Evolutionary conservation across 1,140 invertebrate genomes (phyloP), one percentile per base, ranked within the genome.

Genomic region (Drosophila athabasca): DNA sequence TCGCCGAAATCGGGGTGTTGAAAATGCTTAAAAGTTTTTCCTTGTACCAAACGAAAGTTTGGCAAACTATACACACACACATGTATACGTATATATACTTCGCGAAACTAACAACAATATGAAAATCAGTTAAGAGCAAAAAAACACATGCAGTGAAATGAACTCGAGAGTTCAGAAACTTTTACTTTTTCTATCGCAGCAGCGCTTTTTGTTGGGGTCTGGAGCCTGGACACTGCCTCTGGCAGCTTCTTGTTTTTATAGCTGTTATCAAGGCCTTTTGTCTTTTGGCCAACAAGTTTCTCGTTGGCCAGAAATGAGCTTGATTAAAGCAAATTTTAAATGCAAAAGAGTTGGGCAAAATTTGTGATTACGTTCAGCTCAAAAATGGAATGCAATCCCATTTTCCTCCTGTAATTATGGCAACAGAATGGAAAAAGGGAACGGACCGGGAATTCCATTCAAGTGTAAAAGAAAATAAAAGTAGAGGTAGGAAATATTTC

Each of bases 281-380:
- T 69, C 66, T 55, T 51, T 24, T 11, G 51, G 11, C 50, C 71
- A 5, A 74, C 64, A 74, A 74, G 46, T 73, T 74, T 53, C 41
- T 44, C 60, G 49, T 57, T 29, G 45, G 26, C 39, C 31, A 52
- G 57, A 64, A 72, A 54, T 67, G 39, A 62, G 77, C 22, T 19
- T 69, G 73, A 76, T 81, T 70, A 62, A 69, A 74, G 62, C 57
- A 46, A 80, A 73, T 76, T 61, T 76, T 81, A 55, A 81, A 77
- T 76, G 64, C 71, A 77, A 67, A 84, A 71, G 54, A 79, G 78
- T 83, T 72, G 35, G 11, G 11, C 44, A 55, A 72, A 41, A 58
- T 65, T 43, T 41, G 64, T 68, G 66, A 69, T 69, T 68, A 55
- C 50, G 49, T 35, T n/a, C 49, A 31, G 49, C 50, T 31, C 62